These are phyloP conservation scores for Porites cylindrica DNA, from an alignment of 92 coral and sea anemone genomes.

Conservation along the genomic window DNA sequence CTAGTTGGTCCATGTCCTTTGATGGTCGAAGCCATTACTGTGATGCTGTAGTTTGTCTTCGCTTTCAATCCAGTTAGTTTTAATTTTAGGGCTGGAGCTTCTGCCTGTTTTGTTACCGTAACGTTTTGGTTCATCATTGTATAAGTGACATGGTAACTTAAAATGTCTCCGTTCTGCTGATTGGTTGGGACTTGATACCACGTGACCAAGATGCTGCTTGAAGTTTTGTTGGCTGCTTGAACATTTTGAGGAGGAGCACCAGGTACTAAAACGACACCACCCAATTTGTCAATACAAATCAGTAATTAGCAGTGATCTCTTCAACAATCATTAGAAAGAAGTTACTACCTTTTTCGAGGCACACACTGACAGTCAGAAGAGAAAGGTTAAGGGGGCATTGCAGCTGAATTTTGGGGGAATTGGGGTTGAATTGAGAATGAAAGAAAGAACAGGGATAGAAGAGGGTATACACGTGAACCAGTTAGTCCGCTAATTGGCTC, in stretches of 20 bases:
- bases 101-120: not conserved
- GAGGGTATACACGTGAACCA: no score
- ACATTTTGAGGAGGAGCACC: constrained; percentile 44
- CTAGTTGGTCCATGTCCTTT: constrained; percentile 2
- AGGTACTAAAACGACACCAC: constrained; percentile 12
- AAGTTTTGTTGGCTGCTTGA: constrained; percentile 6
- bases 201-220: constrained; percentile 15
- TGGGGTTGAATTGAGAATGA: no score
- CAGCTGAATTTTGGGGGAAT: no score
- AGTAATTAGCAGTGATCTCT: no score
- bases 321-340: no score
- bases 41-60: constrained; percentile 8
- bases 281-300: no score
- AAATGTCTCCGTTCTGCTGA: constrained; percentile 1
- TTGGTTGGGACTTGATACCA: constrained; percentile 27
- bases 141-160: constrained; percentile 5
- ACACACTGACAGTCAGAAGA: no score
- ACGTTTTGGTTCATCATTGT: not conserved
- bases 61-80: not conserved
- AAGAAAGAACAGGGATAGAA: no score
- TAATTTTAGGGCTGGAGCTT: not conserved
- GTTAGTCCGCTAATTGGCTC: no score
- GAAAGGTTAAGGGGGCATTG: no score
- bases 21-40: not conserved
- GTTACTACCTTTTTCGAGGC: no score